These are phyloP conservation scores for Pristionchus fissidentatus DNA, from an alignment of 2,888 invertebrate species.

Conservation along the genomic window DNA sequence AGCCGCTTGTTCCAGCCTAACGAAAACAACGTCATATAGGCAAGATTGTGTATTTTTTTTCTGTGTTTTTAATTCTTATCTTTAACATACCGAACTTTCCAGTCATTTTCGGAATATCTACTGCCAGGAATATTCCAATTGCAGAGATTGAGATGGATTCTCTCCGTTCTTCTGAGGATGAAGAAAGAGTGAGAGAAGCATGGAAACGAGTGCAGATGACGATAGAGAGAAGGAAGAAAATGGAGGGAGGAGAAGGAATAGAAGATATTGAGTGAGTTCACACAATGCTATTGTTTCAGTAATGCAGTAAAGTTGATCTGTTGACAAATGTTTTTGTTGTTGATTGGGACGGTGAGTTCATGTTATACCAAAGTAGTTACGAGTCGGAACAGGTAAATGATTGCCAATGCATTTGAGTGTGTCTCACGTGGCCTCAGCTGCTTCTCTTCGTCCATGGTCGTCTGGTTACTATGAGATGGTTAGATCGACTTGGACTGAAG, in stretches of 20 bases:
- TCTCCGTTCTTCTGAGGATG: not conserved
- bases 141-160: conserved; percentile 27
- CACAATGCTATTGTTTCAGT: not conserved
- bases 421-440: conserved; percentile 17
- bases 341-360: no score
- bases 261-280: conserved; percentile 13
- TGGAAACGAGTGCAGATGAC: not conserved
- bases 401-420: not conserved
- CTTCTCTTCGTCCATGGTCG: conserved; percentile 31
- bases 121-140: not conserved
- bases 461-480: conserved; percentile 13
- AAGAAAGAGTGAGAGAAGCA: conserved; percentile 20
- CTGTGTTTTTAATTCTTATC: no score
- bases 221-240: conserved; percentile 11
- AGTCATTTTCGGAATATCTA: no score
- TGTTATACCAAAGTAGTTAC: no score
- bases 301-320: not conserved
- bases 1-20: no score
- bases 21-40: no score
- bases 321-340: no score
- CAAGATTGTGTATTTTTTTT: no score
- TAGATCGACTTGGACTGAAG: not conserved
- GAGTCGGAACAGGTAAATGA: not conserved
- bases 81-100: no score
- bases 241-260: not conserved